Percentiles rank a stretch among this genome's conserved stretches.
These are phyloP conservation scores for Drosophila falleni DNA, from an alignment of 2,888 invertebrate species.

Conservation along the genomic window DNA sequence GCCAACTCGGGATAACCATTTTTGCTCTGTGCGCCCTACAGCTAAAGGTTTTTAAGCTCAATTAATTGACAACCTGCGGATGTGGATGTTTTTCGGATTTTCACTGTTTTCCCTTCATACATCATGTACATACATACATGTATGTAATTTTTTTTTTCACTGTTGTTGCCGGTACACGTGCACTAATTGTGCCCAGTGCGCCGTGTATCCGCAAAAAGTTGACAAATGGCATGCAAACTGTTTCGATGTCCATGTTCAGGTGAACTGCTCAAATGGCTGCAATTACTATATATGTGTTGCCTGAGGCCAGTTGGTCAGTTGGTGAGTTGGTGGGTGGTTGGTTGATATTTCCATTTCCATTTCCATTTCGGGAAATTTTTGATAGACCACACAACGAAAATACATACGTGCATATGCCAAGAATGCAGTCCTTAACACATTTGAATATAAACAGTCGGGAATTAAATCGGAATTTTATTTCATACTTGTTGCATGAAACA, in stretches of 20 bases:
- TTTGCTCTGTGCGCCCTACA: constrained; percentile 18
- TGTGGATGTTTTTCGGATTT: constrained; percentile 61
- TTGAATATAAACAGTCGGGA: constrained; percentile 22
- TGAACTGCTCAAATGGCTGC: constrained; percentile 57
- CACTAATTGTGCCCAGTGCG: constrained; percentile 65
- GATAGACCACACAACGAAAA: constrained; percentile 8
- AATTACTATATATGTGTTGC: constrained; percentile 50
- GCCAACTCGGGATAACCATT: constrained; percentile 22
- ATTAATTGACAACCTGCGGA: constrained; percentile 69
- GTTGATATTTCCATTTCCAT: constrained; percentile 11
- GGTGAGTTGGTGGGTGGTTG: constrained; percentile 18
- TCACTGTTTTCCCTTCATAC: constrained; percentile 10
- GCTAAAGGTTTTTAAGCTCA: constrained; percentile 49
- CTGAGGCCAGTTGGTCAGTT: constrained; percentile 23
- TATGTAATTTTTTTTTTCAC: constrained; percentile 23
- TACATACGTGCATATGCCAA: background rate
- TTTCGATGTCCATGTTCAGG: constrained; percentile 42
- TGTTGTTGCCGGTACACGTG: constrained; percentile 45
- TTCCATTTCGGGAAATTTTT: background rate
- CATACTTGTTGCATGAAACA: constrained; percentile 1
- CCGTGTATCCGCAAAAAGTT: constrained; percentile 53
- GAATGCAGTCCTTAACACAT: constrained; percentile 22
- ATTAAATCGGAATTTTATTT: constrained; percentile 38
- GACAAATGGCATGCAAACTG: constrained; percentile 58
- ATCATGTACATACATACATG: background rate